Conservation (phyloP, 2,888 invertebrate species). For the Pantelozetes paolii region DNA sequence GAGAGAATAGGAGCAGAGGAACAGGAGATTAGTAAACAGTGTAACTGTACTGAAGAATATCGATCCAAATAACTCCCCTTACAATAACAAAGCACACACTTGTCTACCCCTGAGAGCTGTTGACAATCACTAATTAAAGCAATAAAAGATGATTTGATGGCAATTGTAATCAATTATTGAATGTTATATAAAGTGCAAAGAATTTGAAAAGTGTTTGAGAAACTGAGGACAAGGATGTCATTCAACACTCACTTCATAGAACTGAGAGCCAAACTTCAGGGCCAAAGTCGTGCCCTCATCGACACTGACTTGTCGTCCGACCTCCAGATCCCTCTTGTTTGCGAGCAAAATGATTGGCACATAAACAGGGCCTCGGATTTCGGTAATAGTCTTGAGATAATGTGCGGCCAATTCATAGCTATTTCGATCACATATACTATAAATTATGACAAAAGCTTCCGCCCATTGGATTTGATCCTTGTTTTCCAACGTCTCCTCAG, state of each 20-base stretch:
- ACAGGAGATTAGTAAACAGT: too few species aligned
- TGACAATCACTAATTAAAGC: too few species aligned
- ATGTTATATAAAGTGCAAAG: not conserved
- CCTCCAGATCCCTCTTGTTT: slow-evolving; percentile 68
- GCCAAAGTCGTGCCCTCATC: slow-evolving; percentile 21
- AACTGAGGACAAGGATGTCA: not conserved
- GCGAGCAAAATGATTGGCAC: slow-evolving; percentile 68
- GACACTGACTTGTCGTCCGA: slow-evolving; percentile 49
- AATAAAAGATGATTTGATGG: too few species aligned
- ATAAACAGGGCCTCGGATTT: slow-evolving; percentile 58
- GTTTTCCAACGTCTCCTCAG: not conserved
- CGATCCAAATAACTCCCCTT: too few species aligned
- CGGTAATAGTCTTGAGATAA: slow-evolving; percentile 64
- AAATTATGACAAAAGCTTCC: slow-evolving; percentile 71
- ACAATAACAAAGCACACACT: too few species aligned
- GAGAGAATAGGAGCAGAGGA: too few species aligned
- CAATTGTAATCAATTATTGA: too few species aligned
- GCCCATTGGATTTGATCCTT: slow-evolving; percentile 67
- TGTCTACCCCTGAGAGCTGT: too few species aligned
- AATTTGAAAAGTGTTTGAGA: not conserved
- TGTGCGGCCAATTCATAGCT: slow-evolving; percentile 68
- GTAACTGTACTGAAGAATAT: too few species aligned
- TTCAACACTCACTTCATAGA: slow-evolving; percentile 16
- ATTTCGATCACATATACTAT: slow-evolving; percentile 68
- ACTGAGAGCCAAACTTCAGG: slow-evolving; percentile 21